Percentiles rank a stretch among this genome's conserved stretches.
Evolutionary conservation across 2,797 vertebrate species (phyloP).

Genomic region (Pampus argenteus): DNA sequence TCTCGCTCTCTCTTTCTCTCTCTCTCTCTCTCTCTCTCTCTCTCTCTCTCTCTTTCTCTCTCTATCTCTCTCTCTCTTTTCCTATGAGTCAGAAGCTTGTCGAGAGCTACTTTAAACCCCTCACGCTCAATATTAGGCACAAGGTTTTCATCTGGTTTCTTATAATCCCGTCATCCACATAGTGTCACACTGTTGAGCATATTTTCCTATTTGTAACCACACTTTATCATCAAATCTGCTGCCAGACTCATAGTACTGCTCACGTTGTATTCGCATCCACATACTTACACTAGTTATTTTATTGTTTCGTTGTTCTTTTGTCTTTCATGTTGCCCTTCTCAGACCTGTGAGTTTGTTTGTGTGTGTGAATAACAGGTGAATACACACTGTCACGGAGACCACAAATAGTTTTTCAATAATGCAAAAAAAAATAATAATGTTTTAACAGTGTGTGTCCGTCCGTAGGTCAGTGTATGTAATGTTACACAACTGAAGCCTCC

Average conservation of each 20-base stretch:
- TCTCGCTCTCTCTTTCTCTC: slow-evolving; percentile 24
- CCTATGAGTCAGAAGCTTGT: slow-evolving; percentile 48
- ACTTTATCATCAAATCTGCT: slow-evolving; percentile 13
- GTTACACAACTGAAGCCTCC: too few relatives aligned
- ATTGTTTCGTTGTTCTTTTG: slow-evolving; percentile 15
- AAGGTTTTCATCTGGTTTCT: slow-evolving; percentile 40
- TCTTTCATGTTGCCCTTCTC: slow-evolving; percentile 48
- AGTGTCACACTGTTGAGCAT: slow-evolving; percentile 8
- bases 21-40: slow-evolving; percentile 29
- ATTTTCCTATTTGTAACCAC: slow-evolving; percentile 5
- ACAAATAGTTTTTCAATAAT: neutral
- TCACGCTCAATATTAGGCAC: slow-evolving; percentile 37
- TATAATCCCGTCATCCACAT: slow-evolving; percentile 36
- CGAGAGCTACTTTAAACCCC: slow-evolving; percentile 50
- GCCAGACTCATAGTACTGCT: neutral
- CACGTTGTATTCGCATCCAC: neutral
- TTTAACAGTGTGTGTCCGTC: too few relatives aligned
- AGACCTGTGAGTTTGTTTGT: slow-evolving; percentile 37
- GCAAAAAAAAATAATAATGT: too few relatives aligned
- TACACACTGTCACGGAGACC: too few relatives aligned
- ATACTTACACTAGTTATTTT: neutral
- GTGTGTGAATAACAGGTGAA: too few relatives aligned
- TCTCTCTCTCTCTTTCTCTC: slow-evolving; percentile 25
- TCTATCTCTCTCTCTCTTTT: slow-evolving; percentile 28
- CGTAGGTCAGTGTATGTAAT: too few relatives aligned